Percentiles rank a stretch among this genome's conserved stretches.
Conservation (phyloP, 2,888 invertebrate genomes). For the Nomada ferruginata region DNA sequence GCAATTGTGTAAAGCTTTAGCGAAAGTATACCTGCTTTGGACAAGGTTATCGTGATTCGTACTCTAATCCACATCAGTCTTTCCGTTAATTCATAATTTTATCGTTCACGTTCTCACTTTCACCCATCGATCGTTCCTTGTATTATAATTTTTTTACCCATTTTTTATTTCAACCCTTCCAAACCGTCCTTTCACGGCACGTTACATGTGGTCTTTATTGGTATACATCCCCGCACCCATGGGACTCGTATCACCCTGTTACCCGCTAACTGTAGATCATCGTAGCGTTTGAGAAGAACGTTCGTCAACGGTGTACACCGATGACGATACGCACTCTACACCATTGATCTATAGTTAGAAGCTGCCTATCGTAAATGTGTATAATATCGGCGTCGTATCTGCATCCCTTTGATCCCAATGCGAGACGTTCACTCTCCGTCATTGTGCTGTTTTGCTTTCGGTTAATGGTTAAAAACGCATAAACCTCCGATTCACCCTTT, state of each 20-base stretch:
- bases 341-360: constrained; percentile 10
- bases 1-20: constrained; percentile 55
- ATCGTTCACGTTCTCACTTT: not conserved
- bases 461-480: not conserved
- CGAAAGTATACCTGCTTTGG: constrained; percentile 61
- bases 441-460: not conserved
- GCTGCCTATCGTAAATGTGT: constrained; percentile 1
- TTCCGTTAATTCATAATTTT: constrained; percentile 37
- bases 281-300: not conserved
- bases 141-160: not conserved
- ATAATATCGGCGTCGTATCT: constrained; percentile 32
- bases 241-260: not conserved
- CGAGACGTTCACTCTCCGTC: not conserved
- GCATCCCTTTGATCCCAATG: not conserved
- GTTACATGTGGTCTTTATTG: constrained; percentile 15
- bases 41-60: constrained; percentile 52
- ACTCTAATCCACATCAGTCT: constrained; percentile 26
- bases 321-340: not conserved
- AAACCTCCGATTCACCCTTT: too few species aligned
- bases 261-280: constrained; percentile 14
- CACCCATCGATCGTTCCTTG: not conserved
- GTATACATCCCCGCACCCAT: not conserved
- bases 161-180: not conserved
- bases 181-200: constrained; percentile 19
- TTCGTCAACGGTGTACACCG: not conserved